Evolutionary conservation across 2,888 invertebrate genomes (phyloP).

Genomic region (Leptinotarsa haldemani): DNA sequence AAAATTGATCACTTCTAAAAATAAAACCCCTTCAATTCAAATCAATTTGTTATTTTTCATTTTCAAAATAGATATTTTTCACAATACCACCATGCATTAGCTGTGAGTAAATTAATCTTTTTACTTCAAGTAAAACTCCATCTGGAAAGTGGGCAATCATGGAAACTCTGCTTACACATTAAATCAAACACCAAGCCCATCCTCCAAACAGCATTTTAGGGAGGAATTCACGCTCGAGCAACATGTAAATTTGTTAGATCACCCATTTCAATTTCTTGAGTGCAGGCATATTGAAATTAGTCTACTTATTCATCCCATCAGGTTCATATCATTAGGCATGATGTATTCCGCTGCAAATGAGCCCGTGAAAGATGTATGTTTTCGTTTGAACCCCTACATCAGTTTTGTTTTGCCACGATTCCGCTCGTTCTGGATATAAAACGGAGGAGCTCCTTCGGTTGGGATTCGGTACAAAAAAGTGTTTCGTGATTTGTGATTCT

Average conservation of each 20-base stretch:
- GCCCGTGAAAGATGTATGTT: constrained; percentile 14
- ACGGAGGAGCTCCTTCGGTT: not conserved
- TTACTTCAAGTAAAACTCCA: not conserved
- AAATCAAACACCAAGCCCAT: not conserved
- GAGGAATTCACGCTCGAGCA: not conserved
- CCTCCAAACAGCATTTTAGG: not conserved
- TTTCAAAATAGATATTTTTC: too few species aligned
- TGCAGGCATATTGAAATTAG: constrained; percentile 31
- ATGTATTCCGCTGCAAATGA: constrained; percentile 22
- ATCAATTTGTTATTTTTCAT: too few species aligned
- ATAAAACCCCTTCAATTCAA: too few species aligned
- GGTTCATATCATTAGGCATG: constrained; percentile 30
- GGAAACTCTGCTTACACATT: not conserved
- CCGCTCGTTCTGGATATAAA: not conserved
- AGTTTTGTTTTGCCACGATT: not conserved
- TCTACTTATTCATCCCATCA: constrained; percentile 23
- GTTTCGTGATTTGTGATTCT: not conserved
- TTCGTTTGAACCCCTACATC: not conserved
- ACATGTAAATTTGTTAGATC: constrained; percentile 25
- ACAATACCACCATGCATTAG: too few species aligned
- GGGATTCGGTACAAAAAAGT: not conserved
- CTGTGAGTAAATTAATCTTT: too few species aligned
- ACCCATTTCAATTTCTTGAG: constrained; percentile 31
- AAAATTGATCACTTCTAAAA: too few species aligned
- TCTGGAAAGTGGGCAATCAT: not conserved